Evolutionary conservation across 2,113 vertebrate species (phyloP).

Genomic region (Plestiodon gilberti): DNA sequence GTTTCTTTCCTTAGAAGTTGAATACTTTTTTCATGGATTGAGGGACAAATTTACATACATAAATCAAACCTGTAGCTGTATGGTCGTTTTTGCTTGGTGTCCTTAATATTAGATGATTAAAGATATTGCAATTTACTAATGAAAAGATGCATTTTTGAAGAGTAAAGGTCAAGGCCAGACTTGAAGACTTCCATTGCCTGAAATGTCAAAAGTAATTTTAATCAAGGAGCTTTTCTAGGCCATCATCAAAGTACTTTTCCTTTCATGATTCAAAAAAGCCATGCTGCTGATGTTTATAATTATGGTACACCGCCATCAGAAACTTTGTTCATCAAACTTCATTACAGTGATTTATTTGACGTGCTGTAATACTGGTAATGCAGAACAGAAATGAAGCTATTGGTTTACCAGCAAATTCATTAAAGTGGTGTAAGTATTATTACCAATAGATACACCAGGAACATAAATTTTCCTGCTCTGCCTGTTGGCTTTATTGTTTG

Average conservation of each 20-base stretch:
- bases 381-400: conserved; percentile 73
- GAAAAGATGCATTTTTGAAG: conserved; percentile 67
- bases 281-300: conserved; percentile 76
- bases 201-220: conserved; percentile 64
- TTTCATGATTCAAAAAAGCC: conserved; percentile 66
- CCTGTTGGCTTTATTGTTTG: conserved; percentile 37
- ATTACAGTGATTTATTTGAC: conserved; percentile 75
- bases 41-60: conserved; percentile 68
- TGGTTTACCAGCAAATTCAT: conserved; percentile 70
- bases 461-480: conserved; percentile 65
- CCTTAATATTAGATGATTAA: conserved; percentile 72
- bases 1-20: conserved; percentile 56
- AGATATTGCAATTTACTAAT: conserved; percentile 69
- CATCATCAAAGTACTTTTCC: conserved; percentile 66
- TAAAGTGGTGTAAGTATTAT: conserved; percentile 72
- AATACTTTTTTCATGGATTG: conserved; percentile 47
- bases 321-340: conserved; percentile 73
- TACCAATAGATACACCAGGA: conserved; percentile 66
- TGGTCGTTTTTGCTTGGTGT: conserved; percentile 63
- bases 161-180: conserved; percentile 55
- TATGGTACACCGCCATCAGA: conserved; percentile 68
- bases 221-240: conserved; percentile 65
- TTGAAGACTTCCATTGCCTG: conserved; percentile 65
- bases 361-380: conserved; percentile 67
- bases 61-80: conserved; percentile 56